Percentiles rank a stretch among this genome's conserved stretches.
Evolutionary conservation across 2,113 vertebrate species (phyloP).

Genomic region (Labeo rohita): DNA sequence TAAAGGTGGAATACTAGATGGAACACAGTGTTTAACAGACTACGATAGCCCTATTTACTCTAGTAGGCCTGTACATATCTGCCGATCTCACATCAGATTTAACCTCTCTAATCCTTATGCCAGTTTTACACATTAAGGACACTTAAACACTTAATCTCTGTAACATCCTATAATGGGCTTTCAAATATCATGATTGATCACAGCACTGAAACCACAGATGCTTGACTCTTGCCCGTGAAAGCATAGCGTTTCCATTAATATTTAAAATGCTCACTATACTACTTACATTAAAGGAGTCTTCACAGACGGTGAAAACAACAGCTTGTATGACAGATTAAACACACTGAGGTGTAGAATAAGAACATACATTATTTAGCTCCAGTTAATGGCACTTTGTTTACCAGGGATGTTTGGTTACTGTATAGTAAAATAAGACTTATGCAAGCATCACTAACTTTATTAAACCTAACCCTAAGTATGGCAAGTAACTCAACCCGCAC

Average conservation of each 20-base stretch:
- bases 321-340: slow-evolving; percentile 6
- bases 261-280: slow-evolving; percentile 43
- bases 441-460: background rate
- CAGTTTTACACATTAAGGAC: slow-evolving; percentile 38
- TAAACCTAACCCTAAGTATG: background rate
- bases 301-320: slow-evolving; percentile 25
- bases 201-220: slow-evolving; percentile 24
- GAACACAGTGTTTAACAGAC: background rate
- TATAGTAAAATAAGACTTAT: background rate
- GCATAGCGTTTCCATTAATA: slow-evolving; percentile 53
- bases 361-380: slow-evolving; percentile 9
- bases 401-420: background rate
- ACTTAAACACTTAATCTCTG: slow-evolving; percentile 53
- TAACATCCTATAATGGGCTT: slow-evolving; percentile 46
- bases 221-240: slow-evolving; percentile 28
- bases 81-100: slow-evolving; percentile 15
- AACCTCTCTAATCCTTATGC: slow-evolving; percentile 18
- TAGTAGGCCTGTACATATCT: background rate
- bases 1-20: background rate
- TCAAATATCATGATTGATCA: slow-evolving; percentile 31
- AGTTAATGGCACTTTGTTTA: background rate
- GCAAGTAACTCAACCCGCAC: background rate
- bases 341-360: background rate
- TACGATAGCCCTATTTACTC: background rate
- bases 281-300: slow-evolving; percentile 53